phyloP scores from a whole-genome alignment of 2,797 vertebrate genomes.

The Morelia viridis region DNA sequence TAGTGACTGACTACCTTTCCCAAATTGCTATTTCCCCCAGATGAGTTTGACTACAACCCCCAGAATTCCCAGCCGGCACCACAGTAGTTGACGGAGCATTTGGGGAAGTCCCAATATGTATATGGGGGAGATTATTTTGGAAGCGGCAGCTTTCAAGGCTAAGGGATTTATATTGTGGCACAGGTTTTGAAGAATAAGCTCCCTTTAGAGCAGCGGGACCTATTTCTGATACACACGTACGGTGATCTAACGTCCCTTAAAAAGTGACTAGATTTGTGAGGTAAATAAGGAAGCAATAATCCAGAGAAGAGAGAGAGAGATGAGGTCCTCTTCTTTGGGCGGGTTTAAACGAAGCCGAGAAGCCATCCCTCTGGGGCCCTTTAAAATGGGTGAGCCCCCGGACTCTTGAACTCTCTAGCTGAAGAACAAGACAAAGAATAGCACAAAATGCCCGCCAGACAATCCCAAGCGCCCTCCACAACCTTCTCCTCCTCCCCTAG shows the following conservation, averaged over 20 bases:
- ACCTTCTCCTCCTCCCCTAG: conserved; percentile 3
- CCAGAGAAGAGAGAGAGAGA: background rate
- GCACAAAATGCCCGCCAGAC: background rate
- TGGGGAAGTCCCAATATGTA: background rate
- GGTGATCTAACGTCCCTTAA: background rate
- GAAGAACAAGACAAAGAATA: too few species aligned
- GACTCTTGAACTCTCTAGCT: background rate
- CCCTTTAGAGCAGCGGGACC: background rate
- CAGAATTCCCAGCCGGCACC: background rate
- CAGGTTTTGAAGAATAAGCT: background rate
- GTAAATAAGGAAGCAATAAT: background rate
- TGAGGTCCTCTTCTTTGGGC: background rate
- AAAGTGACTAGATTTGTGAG: background rate
- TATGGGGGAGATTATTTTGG: background rate
- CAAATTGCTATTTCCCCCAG: background rate
- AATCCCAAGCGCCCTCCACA: background rate
- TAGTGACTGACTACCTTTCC: background rate
- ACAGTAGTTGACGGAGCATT: background rate
- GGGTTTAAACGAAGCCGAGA: background rate
- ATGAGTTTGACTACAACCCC: background rate
- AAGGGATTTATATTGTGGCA: background rate
- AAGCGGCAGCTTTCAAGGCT: background rate
- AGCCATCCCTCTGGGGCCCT: background rate
- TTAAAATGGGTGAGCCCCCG: background rate
- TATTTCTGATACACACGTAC: background rate